Evolutionary conservation across 2,888 invertebrate species (phyloP).

Genomic region (Dioctria rufipes): DNA sequence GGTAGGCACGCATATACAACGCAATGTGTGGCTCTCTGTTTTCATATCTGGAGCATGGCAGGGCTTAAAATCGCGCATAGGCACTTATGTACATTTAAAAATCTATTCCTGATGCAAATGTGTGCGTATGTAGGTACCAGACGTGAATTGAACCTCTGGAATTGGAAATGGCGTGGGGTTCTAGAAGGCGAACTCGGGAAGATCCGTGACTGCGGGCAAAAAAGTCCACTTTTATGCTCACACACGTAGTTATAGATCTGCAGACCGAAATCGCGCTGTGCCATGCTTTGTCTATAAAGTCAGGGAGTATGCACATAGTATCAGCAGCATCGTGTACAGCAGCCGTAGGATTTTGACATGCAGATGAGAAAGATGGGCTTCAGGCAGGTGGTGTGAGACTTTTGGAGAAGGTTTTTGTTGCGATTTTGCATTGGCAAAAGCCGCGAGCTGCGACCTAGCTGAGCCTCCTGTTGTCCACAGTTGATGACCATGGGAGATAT

Average conservation of each 20-base stretch:
- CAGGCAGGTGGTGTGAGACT: not conserved
- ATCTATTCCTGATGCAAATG: constrained; percentile 33
- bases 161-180: not conserved
- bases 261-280: constrained; percentile 44
- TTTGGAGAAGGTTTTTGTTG: constrained; percentile 37
- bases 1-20: constrained; percentile 47
- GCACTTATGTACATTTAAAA: constrained; percentile 51
- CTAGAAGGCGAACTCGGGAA: constrained; percentile 8
- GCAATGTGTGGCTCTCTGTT: constrained; percentile 31
- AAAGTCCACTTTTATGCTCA: constrained; percentile 52
- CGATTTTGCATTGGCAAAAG: constrained; percentile 49
- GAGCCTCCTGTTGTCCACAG: constrained; percentile 44
- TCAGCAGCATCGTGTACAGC: constrained; percentile 17
- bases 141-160: not conserved
- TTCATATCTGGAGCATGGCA: constrained; percentile 46
- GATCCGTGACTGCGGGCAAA: constrained; percentile 39
- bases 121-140: constrained; percentile 12
- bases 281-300: constrained; percentile 48
- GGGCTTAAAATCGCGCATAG: constrained; percentile 52
- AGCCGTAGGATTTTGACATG: constrained; percentile 36
- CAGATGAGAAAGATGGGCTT: constrained; percentile 43
- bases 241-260: constrained; percentile 49
- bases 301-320: constrained; percentile 40
- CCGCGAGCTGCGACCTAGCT: constrained; percentile 48
- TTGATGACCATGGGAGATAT: constrained; percentile 56